These are phyloP conservation scores for Poecilia wingei DNA, from an alignment of 2,797 vertebrate genomes.

Conservation along the genomic window DNA sequence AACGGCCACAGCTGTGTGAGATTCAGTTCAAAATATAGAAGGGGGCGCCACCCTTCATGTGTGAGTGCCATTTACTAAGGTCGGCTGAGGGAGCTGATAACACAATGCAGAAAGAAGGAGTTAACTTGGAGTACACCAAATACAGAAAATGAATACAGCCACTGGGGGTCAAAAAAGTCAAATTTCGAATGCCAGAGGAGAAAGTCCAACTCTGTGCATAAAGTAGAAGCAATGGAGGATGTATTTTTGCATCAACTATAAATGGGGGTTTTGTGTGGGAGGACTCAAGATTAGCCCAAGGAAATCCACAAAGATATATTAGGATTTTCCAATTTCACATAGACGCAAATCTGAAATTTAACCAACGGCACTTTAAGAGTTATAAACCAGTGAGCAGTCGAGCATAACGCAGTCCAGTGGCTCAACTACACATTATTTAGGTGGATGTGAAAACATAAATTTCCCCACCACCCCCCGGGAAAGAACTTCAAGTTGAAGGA, in stretches of 20 bases:
- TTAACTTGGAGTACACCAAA: not conserved
- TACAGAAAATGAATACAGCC: constrained; percentile 11
- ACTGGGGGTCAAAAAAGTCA: constrained; percentile 16
- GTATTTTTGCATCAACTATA: constrained; percentile 25
- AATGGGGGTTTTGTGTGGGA: constrained; percentile 25
- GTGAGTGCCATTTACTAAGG: constrained; percentile 26
- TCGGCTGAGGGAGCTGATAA: constrained; percentile 23
- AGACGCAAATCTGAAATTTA: constrained; percentile 15
- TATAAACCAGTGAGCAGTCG: not conserved
- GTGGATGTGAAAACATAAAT: no score
- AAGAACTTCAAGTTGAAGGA: no score
- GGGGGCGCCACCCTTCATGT: constrained; percentile 19
- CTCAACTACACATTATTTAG: no score
- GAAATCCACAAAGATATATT: constrained; percentile 32
- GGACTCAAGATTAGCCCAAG: constrained; percentile 25
- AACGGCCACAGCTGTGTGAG: not conserved
- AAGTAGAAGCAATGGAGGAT: not conserved
- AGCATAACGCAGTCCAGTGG: not conserved
- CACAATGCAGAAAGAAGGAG: constrained; percentile 13
- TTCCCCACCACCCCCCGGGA: no score
- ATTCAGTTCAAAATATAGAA: constrained; percentile 28
- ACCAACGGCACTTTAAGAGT: constrained; percentile 2
- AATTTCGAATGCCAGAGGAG: constrained; percentile 3
- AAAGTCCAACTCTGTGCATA: constrained; percentile 8
- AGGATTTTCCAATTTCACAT: constrained; percentile 19